Conservation (phyloP, 2,113 vertebrate species). For the Vicugna pacos region DNA sequence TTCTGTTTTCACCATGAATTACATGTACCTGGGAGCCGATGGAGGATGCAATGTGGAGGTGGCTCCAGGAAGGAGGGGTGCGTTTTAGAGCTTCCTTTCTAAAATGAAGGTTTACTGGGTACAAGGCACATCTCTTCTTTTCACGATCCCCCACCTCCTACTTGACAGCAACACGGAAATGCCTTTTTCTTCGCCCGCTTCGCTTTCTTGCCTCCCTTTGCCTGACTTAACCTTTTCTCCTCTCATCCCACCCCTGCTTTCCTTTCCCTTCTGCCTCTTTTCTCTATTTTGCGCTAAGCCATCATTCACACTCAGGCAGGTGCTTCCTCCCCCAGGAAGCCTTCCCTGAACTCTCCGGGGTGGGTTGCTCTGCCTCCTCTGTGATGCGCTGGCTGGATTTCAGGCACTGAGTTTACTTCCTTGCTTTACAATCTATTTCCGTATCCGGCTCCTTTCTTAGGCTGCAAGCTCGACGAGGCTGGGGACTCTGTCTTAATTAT, state of each 20-base stretch:
- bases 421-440: neutral
- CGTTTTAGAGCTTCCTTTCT: slow-evolving; percentile 20
- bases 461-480: neutral
- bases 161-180: neutral
- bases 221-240: neutral
- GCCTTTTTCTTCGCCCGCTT: neutral
- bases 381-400: accelerated
- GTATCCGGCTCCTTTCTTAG: neutral
- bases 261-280: neutral
- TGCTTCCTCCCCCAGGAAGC: neutral
- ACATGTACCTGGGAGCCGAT: neutral
- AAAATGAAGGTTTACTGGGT: neutral
- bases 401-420: no score
- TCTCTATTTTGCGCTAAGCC: neutral
- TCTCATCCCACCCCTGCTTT: neutral
- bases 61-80: slow-evolving; percentile 29
- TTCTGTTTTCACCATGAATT: slow-evolving; percentile 68
- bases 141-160: neutral
- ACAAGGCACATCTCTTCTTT: neutral
- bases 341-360: neutral
- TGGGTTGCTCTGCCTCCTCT: accelerated
- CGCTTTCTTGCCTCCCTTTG: neutral
- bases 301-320: neutral
- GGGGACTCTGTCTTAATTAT: no score
- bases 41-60: neutral